Conservation (phyloP, 2,888 invertebrate species). For the Sinopyrophorus schimmeli region DNA sequence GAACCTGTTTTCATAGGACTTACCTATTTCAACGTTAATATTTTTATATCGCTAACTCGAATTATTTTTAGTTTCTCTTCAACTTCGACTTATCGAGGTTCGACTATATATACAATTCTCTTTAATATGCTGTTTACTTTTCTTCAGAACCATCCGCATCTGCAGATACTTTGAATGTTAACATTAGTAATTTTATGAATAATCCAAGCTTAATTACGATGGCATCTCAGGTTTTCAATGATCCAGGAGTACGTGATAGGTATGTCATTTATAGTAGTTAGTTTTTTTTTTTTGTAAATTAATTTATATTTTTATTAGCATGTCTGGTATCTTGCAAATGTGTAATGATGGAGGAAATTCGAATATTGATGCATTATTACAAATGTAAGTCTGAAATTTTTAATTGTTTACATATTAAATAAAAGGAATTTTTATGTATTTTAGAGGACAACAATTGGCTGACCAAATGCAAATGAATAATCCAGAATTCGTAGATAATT, state of each 20-base stretch:
- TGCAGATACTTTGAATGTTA: constrained; percentile 49
- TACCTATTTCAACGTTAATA: no score
- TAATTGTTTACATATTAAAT: background rate
- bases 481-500: constrained; percentile 79
- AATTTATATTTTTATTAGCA: constrained; percentile 45
- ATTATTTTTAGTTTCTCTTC: no score
- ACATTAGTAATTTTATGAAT: constrained; percentile 69
- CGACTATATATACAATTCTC: background rate
- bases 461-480: constrained; percentile 80
- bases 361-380: constrained; percentile 48
- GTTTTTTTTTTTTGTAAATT: no score
- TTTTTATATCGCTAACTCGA: no score
- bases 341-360: constrained; percentile 42
- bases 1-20: no score
- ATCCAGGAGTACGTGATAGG: constrained; percentile 81
- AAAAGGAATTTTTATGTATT: constrained; percentile 37
- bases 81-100: no score
- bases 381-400: constrained; percentile 42
- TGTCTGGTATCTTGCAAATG: constrained; percentile 50
- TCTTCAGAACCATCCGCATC: background rate
- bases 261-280: constrained; percentile 43
- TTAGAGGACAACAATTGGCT: constrained; percentile 75
- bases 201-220: constrained; percentile 84
- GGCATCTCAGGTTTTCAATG: constrained; percentile 82
- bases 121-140: constrained; percentile 2